A percentile compares a stretch with the other conserved stretches of the same genome.
These are phyloP conservation scores for Drosophila ironensis DNA, from an alignment of 1,140 invertebrate genomes.

Conservation along the genomic window DNA sequence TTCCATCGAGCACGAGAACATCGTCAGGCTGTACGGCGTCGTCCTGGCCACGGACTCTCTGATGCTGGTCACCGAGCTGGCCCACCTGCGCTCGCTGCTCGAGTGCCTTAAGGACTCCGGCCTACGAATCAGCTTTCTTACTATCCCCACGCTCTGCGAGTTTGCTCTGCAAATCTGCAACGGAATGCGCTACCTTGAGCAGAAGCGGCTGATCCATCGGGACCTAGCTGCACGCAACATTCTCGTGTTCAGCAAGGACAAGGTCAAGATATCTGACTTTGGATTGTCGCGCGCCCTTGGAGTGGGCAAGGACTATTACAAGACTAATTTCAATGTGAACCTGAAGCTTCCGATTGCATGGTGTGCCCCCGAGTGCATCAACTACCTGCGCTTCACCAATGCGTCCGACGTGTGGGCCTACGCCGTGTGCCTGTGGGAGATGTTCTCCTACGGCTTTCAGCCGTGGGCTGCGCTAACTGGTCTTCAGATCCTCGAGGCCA, in stretches of 20 bases:
- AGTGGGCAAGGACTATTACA: slow-evolving; percentile 99
- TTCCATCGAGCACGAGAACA: slow-evolving; percentile 97
- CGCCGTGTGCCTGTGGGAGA: slow-evolving; percentile 99
- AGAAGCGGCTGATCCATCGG: slow-evolving; percentile 96
- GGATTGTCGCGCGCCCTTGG: slow-evolving; percentile 97
- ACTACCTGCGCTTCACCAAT: slow-evolving; percentile 97
- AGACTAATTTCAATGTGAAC: slow-evolving; percentile 99
- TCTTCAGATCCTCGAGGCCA: slow-evolving; percentile 97
- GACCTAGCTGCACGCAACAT: slow-evolving; percentile 98
- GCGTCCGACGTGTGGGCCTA: slow-evolving; percentile 99
- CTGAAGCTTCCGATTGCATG: slow-evolving; percentile 98
- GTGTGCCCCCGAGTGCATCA: slow-evolving; percentile 99
- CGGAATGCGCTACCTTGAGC: slow-evolving; percentile 97
- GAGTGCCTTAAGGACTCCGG: slow-evolving; percentile 97
- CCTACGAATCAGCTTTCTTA: slow-evolving; percentile 91
- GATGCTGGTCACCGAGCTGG: slow-evolving; percentile 98
- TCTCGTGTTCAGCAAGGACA: slow-evolving; percentile 96
- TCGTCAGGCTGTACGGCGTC: slow-evolving; percentile 98
- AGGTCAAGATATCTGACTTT: slow-evolving; percentile 99
- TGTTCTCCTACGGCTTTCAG: slow-evolving; percentile 99
- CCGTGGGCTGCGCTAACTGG: slow-evolving; percentile 98
- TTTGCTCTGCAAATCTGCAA: slow-evolving; percentile 97
- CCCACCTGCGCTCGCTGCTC: slow-evolving; percentile 95
- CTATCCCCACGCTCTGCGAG: slow-evolving; percentile 93
- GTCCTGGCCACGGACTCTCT: slow-evolving; percentile 96